These are phyloP conservation scores for Pterois miles DNA, from an alignment of 2,797 vertebrate species.

Conservation along the genomic window DNA sequence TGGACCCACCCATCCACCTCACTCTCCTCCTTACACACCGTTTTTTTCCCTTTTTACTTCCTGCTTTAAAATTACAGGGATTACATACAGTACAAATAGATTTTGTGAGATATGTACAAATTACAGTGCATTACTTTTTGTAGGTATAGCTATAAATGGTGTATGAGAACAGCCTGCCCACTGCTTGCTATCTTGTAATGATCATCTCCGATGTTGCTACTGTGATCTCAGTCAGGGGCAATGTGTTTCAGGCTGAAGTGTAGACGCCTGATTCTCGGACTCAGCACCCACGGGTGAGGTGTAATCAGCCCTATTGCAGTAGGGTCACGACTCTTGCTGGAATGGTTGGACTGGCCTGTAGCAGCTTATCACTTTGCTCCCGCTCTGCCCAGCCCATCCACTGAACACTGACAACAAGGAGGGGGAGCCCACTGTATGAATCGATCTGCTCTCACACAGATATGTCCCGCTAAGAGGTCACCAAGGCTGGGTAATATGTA, in stretches of 20 bases:
- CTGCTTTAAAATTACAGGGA: no score
- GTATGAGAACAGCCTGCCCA: no score
- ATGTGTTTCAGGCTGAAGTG: constrained; percentile 45
- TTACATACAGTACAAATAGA: no score
- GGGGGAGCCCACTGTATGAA: constrained; percentile 71
- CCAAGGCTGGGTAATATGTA: constrained; percentile 68
- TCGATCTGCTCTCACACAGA: constrained; percentile 68
- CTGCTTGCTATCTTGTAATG: constrained; percentile 31
- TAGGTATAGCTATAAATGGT: no score
- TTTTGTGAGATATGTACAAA: no score
- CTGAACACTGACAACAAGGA: constrained; percentile 46
- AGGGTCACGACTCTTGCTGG: constrained; percentile 74
- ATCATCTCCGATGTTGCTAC: constrained; percentile 21
- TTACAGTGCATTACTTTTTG: no score
- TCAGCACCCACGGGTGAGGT: constrained; percentile 43
- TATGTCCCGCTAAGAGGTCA: constrained; percentile 67
- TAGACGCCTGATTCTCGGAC: constrained; percentile 56
- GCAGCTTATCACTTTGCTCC: constrained; percentile 72
- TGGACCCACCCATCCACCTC: no score
- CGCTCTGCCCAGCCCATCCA: constrained; percentile 39
- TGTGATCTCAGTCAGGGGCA: constrained; percentile 51
- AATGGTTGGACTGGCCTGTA: constrained; percentile 60
- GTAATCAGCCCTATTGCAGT: constrained; percentile 73
- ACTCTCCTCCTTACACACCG: no score
- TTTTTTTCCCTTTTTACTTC: no score